These are phyloP conservation scores for Perizoma affinitatum DNA, from an alignment of 2,888 invertebrate genomes.

Conservation along the genomic window DNA sequence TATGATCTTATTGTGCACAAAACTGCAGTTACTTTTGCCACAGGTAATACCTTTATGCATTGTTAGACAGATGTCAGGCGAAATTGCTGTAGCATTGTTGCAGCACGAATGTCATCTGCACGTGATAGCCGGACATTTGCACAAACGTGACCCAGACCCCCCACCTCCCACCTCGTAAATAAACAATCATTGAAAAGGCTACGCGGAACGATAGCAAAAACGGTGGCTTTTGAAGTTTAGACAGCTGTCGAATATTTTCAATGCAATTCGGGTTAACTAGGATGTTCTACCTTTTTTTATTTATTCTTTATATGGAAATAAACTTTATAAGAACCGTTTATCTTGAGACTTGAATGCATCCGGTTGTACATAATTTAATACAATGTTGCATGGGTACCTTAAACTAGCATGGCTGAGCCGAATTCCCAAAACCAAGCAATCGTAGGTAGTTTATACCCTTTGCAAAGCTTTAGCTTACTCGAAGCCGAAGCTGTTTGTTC, in stretches of 20 bases:
- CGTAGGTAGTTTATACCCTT: constrained; percentile 14
- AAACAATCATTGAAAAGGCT: constrained; percentile 6
- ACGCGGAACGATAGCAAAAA: not conserved
- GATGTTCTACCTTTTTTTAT: too few relatives aligned
- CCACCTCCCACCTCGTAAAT: not conserved
- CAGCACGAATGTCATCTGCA: constrained; percentile 18
- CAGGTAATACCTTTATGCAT: constrained; percentile 3
- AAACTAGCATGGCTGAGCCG: not conserved
- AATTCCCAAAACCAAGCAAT: constrained; percentile 15
- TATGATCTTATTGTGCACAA: constrained; percentile 15
- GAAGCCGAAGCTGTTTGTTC: constrained; percentile 27
- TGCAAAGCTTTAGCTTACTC: constrained; percentile 24
- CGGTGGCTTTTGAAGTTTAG: constrained; percentile 1
- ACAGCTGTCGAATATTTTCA: not conserved
- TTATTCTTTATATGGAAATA: too few relatives aligned
- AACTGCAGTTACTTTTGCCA: constrained; percentile 13
- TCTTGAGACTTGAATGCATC: not conserved
- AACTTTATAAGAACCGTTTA: too few relatives aligned
- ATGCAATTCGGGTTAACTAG: too few relatives aligned
- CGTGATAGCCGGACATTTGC: constrained; percentile 9
- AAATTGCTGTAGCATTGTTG: constrained; percentile 22
- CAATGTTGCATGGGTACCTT: not conserved
- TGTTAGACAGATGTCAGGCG: constrained; percentile 18
- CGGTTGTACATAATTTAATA: not conserved
- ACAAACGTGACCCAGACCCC: constrained; percentile 16